Base-by-base conservation (phyloP, 2,888 invertebrate species). In the Drosophila falleni region DNA sequence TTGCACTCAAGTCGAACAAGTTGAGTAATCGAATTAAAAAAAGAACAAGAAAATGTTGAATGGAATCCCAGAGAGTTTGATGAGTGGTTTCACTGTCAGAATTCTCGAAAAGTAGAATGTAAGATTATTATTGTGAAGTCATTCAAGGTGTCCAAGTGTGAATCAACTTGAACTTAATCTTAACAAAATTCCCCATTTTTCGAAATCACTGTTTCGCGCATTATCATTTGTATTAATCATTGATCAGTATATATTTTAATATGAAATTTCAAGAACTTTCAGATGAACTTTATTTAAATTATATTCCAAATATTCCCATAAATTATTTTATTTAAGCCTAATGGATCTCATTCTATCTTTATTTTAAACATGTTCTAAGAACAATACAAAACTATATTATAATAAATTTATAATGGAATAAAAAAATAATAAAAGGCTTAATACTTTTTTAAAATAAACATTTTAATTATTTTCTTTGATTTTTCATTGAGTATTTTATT, bases 131-230 rank as follows among this genome's bases (percentile, higher is more conserved):
- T 53, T 49, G 49, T 35, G 33, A 16, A 70, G 62, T 76, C 71
- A 76, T 50, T 35, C 19, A 33, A 10, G n/a, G 26, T 3, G n/a
- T 6, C 1, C 9, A 8, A 37, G 51, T 13, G 58, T 73, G 77
- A 75, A 69, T 58, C 76, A 76, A 31, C 23, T 16, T 3, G 10
- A 35, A 35, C 10, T n/a, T 33, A 44, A 56, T 9, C 8, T 13
- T 0, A 37, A 42, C 6, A 50, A 61, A 61, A 56, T 44, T 42
- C 56, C 47, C 53, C 31, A 19, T 8, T 39, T 47, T 23, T 8
- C n/a, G 16, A 19, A 15, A 31, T 26, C 49, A 29, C 41, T 33
- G 23, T 23, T 60, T 39, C 42, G 0, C 5, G 19, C 41, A n/a
- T 5, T 13, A 13, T n/a, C 11, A 47, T 47, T 26, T 58, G 47